phyloP scores from a whole-genome alignment of 2,113 vertebrate genomes.

The Pseudopipra pipra region DNA sequence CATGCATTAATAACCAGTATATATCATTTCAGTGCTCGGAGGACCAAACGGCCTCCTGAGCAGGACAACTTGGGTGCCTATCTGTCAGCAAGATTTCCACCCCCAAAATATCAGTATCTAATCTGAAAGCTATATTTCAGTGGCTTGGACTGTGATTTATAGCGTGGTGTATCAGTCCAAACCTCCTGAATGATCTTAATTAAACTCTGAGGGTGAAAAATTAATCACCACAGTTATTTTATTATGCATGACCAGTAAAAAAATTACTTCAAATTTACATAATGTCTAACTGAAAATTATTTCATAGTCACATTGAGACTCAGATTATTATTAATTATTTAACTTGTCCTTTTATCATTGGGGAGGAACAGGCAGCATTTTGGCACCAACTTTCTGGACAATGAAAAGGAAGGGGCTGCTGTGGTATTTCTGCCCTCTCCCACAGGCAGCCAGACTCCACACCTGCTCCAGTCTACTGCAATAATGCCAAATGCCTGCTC shows the following conservation, averaged over 20 bases:
- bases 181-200: slow-evolving; percentile 47
- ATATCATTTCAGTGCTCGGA: not conserved
- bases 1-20: not conserved
- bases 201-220: slow-evolving; percentile 63
- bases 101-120: not conserved
- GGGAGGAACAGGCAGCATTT: not conserved
- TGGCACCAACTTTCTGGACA: not conserved
- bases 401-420: not conserved
- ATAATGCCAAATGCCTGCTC: not conserved
- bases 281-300: slow-evolving; percentile 37
- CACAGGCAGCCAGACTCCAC: not conserved
- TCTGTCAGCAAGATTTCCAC: slow-evolving; percentile 18
- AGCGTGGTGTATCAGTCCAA: not conserved
- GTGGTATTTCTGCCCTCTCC: not conserved
- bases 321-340: slow-evolving; percentile 28
- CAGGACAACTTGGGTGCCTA: not conserved
- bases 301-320: not conserved
- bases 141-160: slow-evolving; percentile 23
- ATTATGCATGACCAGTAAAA: slow-evolving; percentile 46
- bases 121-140: slow-evolving; percentile 18
- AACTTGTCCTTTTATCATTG: not conserved
- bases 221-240: slow-evolving; percentile 32
- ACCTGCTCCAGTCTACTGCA: not conserved
- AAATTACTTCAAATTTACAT: slow-evolving; percentile 41
- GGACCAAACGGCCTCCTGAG: not conserved